Conservation (phyloP, 2,888 invertebrate genomes). For the Drosophila ustulata region DNA sequence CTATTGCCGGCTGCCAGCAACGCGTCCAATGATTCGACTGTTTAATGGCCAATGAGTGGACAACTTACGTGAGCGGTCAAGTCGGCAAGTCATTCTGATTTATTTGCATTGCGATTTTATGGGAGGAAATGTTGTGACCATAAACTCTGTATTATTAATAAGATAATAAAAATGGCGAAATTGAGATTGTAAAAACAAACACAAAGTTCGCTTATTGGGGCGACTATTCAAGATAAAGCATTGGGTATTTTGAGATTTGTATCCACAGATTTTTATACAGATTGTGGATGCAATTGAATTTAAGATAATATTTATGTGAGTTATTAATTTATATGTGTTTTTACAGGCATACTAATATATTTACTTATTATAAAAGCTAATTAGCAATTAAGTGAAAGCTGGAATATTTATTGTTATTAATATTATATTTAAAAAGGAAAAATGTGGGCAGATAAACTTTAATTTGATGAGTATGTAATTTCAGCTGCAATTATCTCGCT, state of each 20-base stretch:
- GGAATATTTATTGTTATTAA: too few species aligned
- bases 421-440: too few species aligned
- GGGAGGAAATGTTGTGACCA: conserved; percentile 1
- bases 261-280: neutral
- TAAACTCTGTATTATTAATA: conserved; percentile 6
- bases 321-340: too few species aligned
- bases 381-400: too few species aligned
- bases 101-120: conserved; percentile 38
- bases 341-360: too few species aligned
- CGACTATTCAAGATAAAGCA: neutral
- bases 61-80: neutral
- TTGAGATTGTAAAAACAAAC: neutral
- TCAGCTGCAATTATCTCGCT: neutral
- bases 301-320: too few species aligned
- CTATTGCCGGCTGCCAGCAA: conserved; percentile 56
- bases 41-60: neutral
- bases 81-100: conserved; percentile 9
- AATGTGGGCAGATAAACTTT: too few species aligned
- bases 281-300: neutral
- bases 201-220: neutral
- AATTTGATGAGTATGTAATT: too few species aligned
- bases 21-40: conserved; percentile 31
- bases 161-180: conserved; percentile 13
- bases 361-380: too few species aligned
- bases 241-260: neutral